Base-by-base conservation (phyloP, 2,797 vertebrate species). In the Denticeps clupeoides region DNA sequence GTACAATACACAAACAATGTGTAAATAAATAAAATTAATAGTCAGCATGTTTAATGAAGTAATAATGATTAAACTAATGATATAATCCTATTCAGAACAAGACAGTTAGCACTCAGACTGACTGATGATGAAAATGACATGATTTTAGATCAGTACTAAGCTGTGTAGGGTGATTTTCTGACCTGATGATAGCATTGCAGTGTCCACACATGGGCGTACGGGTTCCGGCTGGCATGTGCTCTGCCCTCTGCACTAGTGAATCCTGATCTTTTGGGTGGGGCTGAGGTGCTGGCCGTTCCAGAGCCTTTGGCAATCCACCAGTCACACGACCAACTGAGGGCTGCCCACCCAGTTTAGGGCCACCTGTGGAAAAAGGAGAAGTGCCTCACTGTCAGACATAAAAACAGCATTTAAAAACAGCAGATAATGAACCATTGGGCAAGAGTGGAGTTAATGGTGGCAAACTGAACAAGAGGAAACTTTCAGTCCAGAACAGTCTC, bases 141-240 rank as follows among this genome's bases (percentile, higher is more conserved):
- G 24, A 25, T 5, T 25, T 25, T 25, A 25, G 2, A 16, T 44
- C 8, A 1, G n/a, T 10, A 7, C n/a, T 23, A 8, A 2, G 26
- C 26, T 21, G 3, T 19, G 13, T 6, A 2, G 15, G 24, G 4
- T 5, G 4, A 29, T 13, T 5, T n/a, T 10, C 53, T 10, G 32
- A 97, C 95, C 95, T 89, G 58, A 99, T 97, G 63, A 94, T 86
- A 45, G 77, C 84, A 73, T 89, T 86, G 65, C 95, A 99, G 58
- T 87, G 84, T 1, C 74, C 87, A 45, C 95, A 99, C 90, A 95
- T 89, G 0, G 95, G 93, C 2, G 95, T 97, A 19, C 95, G 87
- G 0, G 80, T 93, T 22, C 90, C 91, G 0, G 90, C 93, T 0
- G 93, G 91, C 60, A 97, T 92, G 63, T 96, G 90, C 71, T 99